These are phyloP conservation scores for Agriotes lineatus DNA, from an alignment of 2,888 invertebrate genomes.

Conservation along the genomic window DNA sequence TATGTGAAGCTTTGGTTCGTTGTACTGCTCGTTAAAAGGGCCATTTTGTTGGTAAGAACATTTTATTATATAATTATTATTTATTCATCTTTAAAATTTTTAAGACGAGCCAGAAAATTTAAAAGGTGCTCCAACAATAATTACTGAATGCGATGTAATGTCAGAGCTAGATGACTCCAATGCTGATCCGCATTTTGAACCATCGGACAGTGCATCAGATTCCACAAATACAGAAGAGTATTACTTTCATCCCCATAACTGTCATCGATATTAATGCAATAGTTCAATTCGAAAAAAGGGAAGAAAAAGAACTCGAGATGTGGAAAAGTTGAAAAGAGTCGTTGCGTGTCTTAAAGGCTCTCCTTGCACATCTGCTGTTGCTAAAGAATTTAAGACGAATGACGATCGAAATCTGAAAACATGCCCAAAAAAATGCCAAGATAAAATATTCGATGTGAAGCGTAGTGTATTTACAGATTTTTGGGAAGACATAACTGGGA, in stretches of 20 bases:
- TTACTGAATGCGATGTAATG: background rate
- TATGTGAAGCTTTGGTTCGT: no score
- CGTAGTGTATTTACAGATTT: background rate
- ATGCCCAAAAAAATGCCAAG: background rate
- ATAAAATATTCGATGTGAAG: background rate
- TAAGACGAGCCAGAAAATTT: background rate
- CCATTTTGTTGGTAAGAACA: no score
- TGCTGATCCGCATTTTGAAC: background rate
- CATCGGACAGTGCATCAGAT: background rate
- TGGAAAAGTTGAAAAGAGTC: background rate
- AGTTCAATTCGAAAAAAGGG: background rate
- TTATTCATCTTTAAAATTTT: no score
- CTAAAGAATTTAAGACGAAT: background rate
- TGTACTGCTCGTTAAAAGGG: no score
- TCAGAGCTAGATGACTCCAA: background rate
- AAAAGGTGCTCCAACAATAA: background rate
- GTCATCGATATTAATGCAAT: background rate
- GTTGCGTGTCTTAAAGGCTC: background rate
- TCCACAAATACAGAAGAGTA: background rate
- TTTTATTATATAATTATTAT: no score
- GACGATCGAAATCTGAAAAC: background rate
- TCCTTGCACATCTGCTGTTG: background rate
- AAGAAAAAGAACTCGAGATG: background rate
- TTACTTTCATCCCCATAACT: background rate
- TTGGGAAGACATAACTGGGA: background rate